These are phyloP conservation scores for Gryllus bimaculatus DNA, from an alignment of 1,140 invertebrate genomes.

Conservation along the genomic window DNA sequence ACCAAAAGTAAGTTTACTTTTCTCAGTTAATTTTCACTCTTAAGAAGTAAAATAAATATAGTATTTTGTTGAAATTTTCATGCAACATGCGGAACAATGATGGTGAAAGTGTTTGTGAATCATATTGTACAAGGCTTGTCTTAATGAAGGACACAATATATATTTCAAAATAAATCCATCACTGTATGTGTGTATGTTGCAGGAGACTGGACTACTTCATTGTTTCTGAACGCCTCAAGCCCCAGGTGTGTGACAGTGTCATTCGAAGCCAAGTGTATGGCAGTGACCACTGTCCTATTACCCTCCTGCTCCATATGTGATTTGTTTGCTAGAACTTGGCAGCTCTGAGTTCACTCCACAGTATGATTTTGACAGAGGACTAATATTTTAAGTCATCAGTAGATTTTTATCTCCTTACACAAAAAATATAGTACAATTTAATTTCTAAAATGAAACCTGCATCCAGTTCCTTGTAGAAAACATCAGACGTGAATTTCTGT, in stretches of 20 bases:
- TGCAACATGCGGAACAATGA: not conserved
- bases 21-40: not conserved
- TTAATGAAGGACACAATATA: too few species aligned
- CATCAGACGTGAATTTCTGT: too few species aligned
- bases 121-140: not conserved
- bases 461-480: too few species aligned
- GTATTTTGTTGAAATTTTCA: not conserved
- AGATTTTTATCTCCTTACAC: too few species aligned
- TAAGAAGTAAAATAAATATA: not conserved
- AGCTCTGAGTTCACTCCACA: too few species aligned
- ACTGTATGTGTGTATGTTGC: not conserved
- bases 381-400: too few species aligned
- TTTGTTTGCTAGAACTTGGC: not conserved
- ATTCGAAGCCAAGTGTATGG: slow-evolving; percentile 65
- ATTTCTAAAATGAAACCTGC: too few species aligned
- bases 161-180: not conserved
- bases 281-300: slow-evolving; percentile 83
- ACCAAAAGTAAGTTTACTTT: not conserved
- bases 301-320: slow-evolving; percentile 45
- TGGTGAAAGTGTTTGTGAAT: not conserved
- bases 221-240: slow-evolving; percentile 65
- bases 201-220: slow-evolving; percentile 86
- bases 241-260: slow-evolving; percentile 69
- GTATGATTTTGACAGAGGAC: too few species aligned
- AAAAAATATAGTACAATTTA: too few species aligned